Percentiles rank a stretch among this genome's conserved stretches.
These are phyloP conservation scores for Chesias legatella DNA, from an alignment of 2,888 invertebrate genomes.

Conservation along the genomic window DNA sequence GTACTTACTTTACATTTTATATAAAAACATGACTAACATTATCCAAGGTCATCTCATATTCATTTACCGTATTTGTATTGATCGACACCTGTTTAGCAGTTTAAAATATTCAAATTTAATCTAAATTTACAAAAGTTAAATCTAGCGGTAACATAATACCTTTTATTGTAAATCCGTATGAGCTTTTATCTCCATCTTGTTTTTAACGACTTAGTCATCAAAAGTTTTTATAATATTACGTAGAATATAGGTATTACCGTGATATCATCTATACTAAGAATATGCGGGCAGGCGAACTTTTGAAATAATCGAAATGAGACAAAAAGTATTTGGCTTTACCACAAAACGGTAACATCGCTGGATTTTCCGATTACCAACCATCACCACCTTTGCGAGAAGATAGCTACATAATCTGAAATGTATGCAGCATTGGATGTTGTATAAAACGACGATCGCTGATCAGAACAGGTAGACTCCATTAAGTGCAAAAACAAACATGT, in stretches of 20 bases:
- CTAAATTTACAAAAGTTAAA: no score
- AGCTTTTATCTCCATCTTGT: no score
- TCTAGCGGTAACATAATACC: no score
- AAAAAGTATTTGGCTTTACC: conserved; percentile 36
- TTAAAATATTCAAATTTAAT: no score
- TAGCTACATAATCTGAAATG: not conserved
- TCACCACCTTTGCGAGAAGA: conserved; percentile 2
- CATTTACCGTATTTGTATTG: no score
- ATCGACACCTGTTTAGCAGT: no score
- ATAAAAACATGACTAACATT: no score
- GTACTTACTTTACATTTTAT: no score
- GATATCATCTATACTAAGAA: conserved; percentile 46
- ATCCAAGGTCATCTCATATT: no score
- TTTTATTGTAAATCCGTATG: no score
- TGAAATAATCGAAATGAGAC: conserved; percentile 10
- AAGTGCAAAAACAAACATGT: conserved; percentile 67
- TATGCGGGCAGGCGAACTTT: conserved; percentile 17
- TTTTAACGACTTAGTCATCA: conserved; percentile 26
- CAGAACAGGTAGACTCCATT: conserved; percentile 53
- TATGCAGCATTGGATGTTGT: conserved; percentile 32
- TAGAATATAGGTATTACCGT: conserved; percentile 23
- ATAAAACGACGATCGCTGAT: conserved; percentile 25
- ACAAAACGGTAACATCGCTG: conserved; percentile 4
- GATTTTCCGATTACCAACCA: conserved; percentile 2
- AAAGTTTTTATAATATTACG: conserved; percentile 16